phyloP scores from a whole-genome alignment of 2,113 vertebrate species.

The Leptodactylus fuscus region DNA sequence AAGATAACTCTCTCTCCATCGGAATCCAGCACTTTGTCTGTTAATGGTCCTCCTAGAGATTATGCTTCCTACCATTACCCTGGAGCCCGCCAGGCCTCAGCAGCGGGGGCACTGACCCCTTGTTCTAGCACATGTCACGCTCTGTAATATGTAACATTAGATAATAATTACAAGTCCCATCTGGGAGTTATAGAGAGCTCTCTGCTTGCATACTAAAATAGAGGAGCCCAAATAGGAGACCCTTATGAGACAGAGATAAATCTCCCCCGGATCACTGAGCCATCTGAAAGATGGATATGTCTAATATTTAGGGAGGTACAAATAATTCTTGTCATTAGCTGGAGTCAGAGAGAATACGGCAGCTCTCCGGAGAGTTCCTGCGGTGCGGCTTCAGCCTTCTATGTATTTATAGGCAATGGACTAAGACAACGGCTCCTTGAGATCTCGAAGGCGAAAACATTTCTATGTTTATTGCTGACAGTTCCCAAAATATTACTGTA shows the following conservation, averaged over 20 bases:
- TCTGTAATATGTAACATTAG: slow-evolving; percentile 45
- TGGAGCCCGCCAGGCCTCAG: slow-evolving; percentile 15
- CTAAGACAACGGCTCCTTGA: not conserved
- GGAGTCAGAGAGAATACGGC: not conserved
- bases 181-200: slow-evolving; percentile 6
- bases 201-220: slow-evolving; percentile 11
- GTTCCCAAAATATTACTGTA: not conserved
- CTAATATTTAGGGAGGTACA: slow-evolving; percentile 11
- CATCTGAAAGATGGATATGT: slow-evolving; percentile 1
- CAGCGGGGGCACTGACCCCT: slow-evolving; percentile 17
- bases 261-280: not conserved
- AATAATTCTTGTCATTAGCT: slow-evolving; percentile 1
- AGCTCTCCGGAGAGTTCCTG: not conserved
- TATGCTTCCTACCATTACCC: slow-evolving; percentile 10
- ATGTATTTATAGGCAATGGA: not conserved
- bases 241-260: not conserved
- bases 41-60: slow-evolving; percentile 7
- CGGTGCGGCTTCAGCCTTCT: not conserved
- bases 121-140: slow-evolving; percentile 39
- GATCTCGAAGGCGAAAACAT: not conserved
- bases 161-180: slow-evolving; percentile 47
- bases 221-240: slow-evolving; percentile 13
- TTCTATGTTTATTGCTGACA: not conserved
- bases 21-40: slow-evolving; percentile 27
- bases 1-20: slow-evolving; percentile 1